Base-by-base conservation (phyloP, 2,888 invertebrate species). In the Venusia cambrica region DNA sequence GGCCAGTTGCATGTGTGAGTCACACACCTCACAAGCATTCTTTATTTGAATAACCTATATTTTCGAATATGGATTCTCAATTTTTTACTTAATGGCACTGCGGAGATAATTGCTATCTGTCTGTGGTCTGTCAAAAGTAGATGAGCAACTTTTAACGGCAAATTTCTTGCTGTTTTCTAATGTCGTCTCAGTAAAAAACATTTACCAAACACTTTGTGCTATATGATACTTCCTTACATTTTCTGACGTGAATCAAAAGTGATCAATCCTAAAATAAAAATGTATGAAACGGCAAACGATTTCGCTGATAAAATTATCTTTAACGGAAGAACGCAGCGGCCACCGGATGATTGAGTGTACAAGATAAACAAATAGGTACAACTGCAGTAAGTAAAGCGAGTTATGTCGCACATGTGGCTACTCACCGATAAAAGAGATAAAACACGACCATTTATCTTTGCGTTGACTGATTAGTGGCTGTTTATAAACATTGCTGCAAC, bases 1-100 rank as follows among this genome's bases (percentile, higher is more conserved):
- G 34, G 38, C 35, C 27, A 47, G 34, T n/a, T 16, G 49, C 49
- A 51, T 49, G 51, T 55, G 51, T 35, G 27, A 51, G 50, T 46
- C 41, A 34, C 35, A 30, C 33, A 31, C 24, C 20, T 21, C 29
- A 32, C 36, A 10, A 15, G 7, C 15, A 18, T 32, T 35, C 30
- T 28, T 8, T 28, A 9, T 24, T 11, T 15, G 13, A 17, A 26
- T 5, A 19, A 19, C 17, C 6, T n/a, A n/a, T n/a, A n/a, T n/a
- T n/a, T n/a, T n/a, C n/a, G n/a, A n/a, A n/a, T n/a, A n/a, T n/a
- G n/a, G n/a, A n/a, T n/a, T n/a, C n/a, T n/a, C n/a, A n/a, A n/a
- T n/a, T n/a, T n/a, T n/a, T n/a, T n/a, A n/a, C n/a, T n/a, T n/a
- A n/a, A n/a, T n/a, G n/a, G n/a, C n/a, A n/a, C n/a, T n/a, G n/a